These are phyloP conservation scores for Sinocyclocheilus grahami DNA, from an alignment of 2,113 vertebrate species.

Conservation along the genomic window DNA sequence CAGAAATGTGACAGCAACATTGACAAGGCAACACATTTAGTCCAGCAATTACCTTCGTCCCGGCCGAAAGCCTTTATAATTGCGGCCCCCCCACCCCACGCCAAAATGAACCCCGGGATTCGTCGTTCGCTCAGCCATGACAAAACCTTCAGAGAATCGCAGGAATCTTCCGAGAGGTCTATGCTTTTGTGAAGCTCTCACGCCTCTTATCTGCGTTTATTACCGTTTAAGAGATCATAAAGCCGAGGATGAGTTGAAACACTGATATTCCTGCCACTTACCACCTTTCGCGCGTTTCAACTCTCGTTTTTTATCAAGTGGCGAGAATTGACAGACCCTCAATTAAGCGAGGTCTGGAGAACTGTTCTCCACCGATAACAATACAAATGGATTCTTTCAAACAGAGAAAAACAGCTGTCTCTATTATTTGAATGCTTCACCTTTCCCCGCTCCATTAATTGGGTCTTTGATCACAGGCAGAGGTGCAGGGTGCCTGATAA, in stretches of 20 bases:
- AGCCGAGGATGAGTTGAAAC: slow-evolving; percentile 83
- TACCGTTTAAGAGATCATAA: slow-evolving; percentile 87
- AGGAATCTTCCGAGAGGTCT: slow-evolving; percentile 55
- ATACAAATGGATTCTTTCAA: slow-evolving; percentile 99
- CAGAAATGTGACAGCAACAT: slow-evolving; percentile 30
- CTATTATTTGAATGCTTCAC: slow-evolving; percentile 99
- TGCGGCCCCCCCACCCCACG: slow-evolving; percentile 44
- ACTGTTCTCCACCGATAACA: slow-evolving; percentile 91
- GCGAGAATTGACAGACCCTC: slow-evolving; percentile 88
- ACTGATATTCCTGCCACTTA: slow-evolving; percentile 88
- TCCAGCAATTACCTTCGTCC: slow-evolving; percentile 49
- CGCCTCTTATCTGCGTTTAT: slow-evolving; percentile 83
- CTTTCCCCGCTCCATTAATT: slow-evolving; percentile 99
- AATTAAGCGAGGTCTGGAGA: slow-evolving; percentile 88
- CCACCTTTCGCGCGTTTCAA: slow-evolving; percentile 58
- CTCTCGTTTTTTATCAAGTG: slow-evolving; percentile 77
- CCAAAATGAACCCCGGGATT: slow-evolving; percentile 62
- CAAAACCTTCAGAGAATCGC: slow-evolving; percentile 51
- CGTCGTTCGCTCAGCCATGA: slow-evolving; percentile 32
- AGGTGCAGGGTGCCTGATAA: slow-evolving; percentile 98
- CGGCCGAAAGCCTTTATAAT: slow-evolving; percentile 51
- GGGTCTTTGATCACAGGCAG: slow-evolving; percentile 99
- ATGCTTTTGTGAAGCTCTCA: slow-evolving; percentile 77
- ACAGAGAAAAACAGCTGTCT: slow-evolving; percentile 99
- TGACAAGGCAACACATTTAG: slow-evolving; percentile 47